Conservation (phyloP, 2,113 vertebrate genomes). For the Odontophorus gujanensis region DNA sequence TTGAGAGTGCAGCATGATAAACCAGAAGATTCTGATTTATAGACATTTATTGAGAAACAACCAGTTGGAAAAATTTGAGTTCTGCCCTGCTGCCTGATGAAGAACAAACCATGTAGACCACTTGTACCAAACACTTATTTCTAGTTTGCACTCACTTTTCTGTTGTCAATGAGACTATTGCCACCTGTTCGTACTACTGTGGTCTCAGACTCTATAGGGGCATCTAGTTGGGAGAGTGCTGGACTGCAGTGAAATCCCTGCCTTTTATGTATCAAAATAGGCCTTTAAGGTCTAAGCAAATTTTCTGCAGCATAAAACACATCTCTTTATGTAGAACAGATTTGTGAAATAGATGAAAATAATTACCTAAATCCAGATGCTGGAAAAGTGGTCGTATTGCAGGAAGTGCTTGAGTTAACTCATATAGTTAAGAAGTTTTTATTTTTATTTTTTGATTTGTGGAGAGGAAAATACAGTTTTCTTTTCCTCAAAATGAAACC, state of each 20-base stretch:
- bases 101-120: background rate
- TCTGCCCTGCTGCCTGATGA: fast-evolving
- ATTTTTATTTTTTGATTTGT: background rate
- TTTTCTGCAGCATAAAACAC: background rate
- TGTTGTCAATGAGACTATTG: background rate
- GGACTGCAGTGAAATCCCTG: background rate
- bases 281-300: background rate
- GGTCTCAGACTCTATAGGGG: background rate
- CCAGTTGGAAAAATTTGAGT: background rate
- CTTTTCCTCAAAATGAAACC: background rate
- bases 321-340: background rate
- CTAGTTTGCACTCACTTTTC: background rate
- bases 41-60: background rate
- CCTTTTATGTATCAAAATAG: background rate
- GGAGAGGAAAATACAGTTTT: background rate
- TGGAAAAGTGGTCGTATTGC: background rate
- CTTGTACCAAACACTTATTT: background rate
- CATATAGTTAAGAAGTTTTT: background rate
- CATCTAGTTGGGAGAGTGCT: background rate
- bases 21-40: background rate
- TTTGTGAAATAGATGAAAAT: constrained; percentile 37
- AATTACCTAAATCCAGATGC: background rate
- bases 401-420: background rate
- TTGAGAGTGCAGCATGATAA: background rate
- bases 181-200: background rate